phyloP scores from a whole-genome alignment of 2,113 vertebrate species.

The Oryctolagus cuniculus region DNA sequence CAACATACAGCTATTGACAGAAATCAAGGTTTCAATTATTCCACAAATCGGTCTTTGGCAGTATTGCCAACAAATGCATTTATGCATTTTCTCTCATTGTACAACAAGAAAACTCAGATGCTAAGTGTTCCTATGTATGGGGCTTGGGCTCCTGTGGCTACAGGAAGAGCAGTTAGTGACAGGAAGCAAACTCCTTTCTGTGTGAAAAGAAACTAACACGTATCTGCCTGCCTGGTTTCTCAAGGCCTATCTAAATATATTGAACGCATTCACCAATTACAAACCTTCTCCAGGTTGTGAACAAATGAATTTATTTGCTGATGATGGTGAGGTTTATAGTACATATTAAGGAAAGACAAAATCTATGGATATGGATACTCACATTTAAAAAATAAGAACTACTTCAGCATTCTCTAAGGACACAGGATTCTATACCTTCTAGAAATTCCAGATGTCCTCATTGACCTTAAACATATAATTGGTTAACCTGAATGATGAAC shows the following conservation, averaged over 20 bases:
- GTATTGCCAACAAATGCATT: background rate
- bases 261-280: background rate
- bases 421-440: background rate
- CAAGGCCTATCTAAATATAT: background rate
- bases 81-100: slow-evolving; percentile 24
- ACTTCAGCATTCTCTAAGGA: background rate
- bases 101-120: slow-evolving; percentile 10
- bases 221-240: background rate
- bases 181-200: background rate
- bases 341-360: background rate
- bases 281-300: background rate
- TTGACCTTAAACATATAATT: background rate
- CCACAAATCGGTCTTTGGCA: background rate
- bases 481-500: background rate
- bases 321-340: background rate
- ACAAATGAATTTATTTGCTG: background rate
- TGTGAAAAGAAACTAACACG: background rate
- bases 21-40: slow-evolving; percentile 60
- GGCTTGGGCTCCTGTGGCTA: background rate
- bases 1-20: slow-evolving; percentile 44
- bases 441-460: background rate
- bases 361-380: background rate
- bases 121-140: background rate
- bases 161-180: background rate
- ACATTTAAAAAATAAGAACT: background rate